Evolutionary conservation across 2,888 invertebrate species (phyloP), one percentile per base, ranked within the genome.

Genomic region (Phasia obesa): DNA sequence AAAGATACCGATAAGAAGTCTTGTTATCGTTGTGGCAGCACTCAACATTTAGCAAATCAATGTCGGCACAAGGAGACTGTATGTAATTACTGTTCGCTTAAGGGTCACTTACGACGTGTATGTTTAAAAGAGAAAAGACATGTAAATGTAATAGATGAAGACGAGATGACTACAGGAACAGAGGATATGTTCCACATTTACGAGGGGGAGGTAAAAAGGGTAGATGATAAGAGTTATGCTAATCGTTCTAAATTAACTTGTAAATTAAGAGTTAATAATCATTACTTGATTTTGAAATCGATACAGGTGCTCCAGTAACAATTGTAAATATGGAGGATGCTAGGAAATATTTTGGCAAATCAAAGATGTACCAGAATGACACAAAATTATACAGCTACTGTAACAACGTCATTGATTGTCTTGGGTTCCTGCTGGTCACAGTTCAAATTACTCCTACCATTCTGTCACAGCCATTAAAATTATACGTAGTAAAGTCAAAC

Each of bases 231-330:
- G 27, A 27, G 42, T 49, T 60, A 25, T 38, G 25, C 35, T 15
- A 31, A 75, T 75, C 55, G 74, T 57, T 75, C 47, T n/a, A 75
- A 75, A 65, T 27, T 79, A 60, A 60, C 31, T 65, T 65, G 51
- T 42, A 74, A 49, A n/a, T 60, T 67, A 51, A 57, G 21, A 53
- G 73, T 38, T 38, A 38, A 38, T 51, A 51, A 70, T 62, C n/a
- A 44, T 17, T 55, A 17, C 15, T 55, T 25, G 44, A 53, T 73
- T 82, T 77, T 57, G 71, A 77, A 60, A 77, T 82, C 31, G 73
- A 82, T 73, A 73, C 53, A 60, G 59, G 77, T 65, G 57, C 53
- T 11, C 73, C 77, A 9, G 71, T 81, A 19, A 69, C 77, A 44
- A 64, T 76, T 42, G 57, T 69, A 31, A 69, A 59, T 38, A 47